These are phyloP conservation scores for Tokudaia tokunoshimensis DNA, from an alignment of 2,797 vertebrate species.

Conservation along the genomic window DNA sequence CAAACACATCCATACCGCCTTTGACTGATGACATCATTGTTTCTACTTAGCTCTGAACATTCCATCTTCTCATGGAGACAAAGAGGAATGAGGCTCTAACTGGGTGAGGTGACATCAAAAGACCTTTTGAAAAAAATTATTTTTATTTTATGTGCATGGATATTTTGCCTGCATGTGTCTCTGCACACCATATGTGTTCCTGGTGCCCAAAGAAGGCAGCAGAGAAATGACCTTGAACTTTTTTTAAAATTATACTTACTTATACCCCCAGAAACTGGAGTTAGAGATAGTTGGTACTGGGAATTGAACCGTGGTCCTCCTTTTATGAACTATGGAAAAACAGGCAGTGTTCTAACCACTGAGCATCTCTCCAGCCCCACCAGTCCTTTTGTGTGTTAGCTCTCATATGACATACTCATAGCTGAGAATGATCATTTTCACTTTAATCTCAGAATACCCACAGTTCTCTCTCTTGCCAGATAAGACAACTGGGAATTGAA, in stretches of 20 bases:
- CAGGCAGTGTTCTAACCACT: background rate
- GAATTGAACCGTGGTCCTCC: background rate
- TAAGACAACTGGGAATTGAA: background rate
- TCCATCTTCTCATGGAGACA: background rate
- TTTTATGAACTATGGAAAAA: background rate
- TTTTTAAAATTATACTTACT: background rate
- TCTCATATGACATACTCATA: background rate
- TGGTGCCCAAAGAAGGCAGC: background rate
- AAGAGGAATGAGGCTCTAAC: background rate
- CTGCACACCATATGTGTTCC: background rate
- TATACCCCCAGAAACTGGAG: background rate
- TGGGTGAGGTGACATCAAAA: background rate
- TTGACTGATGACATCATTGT: background rate
- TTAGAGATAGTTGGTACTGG: background rate
- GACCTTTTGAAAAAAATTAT: background rate
- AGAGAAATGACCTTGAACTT: background rate
- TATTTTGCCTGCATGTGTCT: background rate
- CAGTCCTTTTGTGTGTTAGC: no score
- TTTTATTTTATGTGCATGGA: background rate
- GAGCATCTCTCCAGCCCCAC: background rate
- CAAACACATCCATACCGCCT: background rate
- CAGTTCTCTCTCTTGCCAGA: background rate
- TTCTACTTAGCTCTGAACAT: background rate
- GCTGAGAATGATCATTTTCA: background rate
- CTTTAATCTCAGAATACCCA: constrained; percentile 30